phyloP scores from a whole-genome alignment of 2,888 invertebrate genomes.

The Silvanus unidentatus region DNA sequence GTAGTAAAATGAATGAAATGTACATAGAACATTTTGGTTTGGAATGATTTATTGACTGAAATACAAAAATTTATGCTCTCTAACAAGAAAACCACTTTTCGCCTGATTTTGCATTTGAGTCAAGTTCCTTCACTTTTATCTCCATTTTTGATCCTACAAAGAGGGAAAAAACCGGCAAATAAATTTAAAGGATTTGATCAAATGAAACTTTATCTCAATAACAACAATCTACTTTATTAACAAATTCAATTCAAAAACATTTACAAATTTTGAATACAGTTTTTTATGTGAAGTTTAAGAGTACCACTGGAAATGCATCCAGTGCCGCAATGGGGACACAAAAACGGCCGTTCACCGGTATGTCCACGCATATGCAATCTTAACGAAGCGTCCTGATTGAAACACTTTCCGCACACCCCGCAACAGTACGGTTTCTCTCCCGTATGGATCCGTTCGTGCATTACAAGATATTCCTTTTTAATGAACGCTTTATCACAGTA shows the following conservation, averaged over 20 bases:
- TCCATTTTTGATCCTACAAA: no score
- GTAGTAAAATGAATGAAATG: no score
- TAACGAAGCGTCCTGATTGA: slow-evolving; percentile 56
- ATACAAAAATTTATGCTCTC: no score
- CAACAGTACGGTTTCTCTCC: slow-evolving; percentile 60
- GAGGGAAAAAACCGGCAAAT: no score
- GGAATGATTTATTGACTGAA: no score
- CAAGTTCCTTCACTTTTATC: no score
- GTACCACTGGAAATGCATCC: slow-evolving; percentile 57
- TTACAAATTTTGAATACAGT: background rate
- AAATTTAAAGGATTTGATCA: no score
- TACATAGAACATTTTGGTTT: no score
- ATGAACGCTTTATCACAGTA: slow-evolving; percentile 40
- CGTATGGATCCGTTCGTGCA: slow-evolving; percentile 58
- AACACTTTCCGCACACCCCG: slow-evolving; percentile 57
- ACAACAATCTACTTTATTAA: no score
- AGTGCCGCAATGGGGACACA: slow-evolving; percentile 52
- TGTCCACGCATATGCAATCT: slow-evolving; percentile 58
- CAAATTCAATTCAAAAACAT: background rate
- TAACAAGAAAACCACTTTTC: no score
- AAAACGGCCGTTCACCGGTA: slow-evolving; percentile 56
- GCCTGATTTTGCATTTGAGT: no score
- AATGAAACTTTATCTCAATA: no score
- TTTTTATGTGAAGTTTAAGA: slow-evolving; percentile 49
- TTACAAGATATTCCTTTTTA: slow-evolving; percentile 47